These are phyloP conservation scores for Troides aeacus DNA, from an alignment of 2,888 invertebrate species.

Conservation along the genomic window DNA sequence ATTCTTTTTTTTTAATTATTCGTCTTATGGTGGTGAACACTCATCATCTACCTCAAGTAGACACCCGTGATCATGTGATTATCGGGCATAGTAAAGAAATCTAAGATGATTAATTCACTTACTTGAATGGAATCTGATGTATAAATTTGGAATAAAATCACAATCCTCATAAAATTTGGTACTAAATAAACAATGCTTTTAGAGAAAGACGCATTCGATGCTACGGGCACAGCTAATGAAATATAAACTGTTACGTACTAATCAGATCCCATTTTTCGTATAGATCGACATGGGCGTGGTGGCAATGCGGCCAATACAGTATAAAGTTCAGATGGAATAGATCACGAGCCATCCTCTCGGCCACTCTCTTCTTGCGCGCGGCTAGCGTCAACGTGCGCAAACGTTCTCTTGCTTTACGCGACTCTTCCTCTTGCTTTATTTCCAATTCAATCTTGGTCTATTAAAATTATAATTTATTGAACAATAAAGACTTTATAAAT, in stretches of 20 bases:
- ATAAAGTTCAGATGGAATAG: conserved; percentile 57
- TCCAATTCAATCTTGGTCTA: conserved; percentile 55
- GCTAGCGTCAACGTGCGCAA: conserved; percentile 58
- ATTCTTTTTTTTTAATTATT: not conserved
- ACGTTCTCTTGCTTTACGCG: conserved; percentile 49
- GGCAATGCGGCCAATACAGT: conserved; percentile 70
- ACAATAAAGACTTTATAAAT: not conserved
- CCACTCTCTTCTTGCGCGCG: conserved; percentile 64
- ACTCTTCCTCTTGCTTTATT: conserved; percentile 48
- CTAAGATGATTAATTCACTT: no score
- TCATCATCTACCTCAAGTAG: no score
- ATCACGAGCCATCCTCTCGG: conserved; percentile 48
- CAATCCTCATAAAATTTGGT: no score
- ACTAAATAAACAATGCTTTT: no score
- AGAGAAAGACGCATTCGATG: no score
- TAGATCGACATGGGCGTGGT: conserved; percentile 65
- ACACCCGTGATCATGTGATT: not conserved
- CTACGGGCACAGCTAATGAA: not conserved
- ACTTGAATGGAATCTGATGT: no score
- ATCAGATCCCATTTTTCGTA: conserved; percentile 71
- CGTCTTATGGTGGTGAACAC: no score
- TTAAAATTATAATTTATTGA: not conserved
- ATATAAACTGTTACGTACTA: conserved; percentile 44
- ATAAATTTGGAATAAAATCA: no score
- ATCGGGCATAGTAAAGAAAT: no score